Evolutionary conservation across 2,888 invertebrate genomes (phyloP).

Genomic region (Rhyacophila evoluta): DNA sequence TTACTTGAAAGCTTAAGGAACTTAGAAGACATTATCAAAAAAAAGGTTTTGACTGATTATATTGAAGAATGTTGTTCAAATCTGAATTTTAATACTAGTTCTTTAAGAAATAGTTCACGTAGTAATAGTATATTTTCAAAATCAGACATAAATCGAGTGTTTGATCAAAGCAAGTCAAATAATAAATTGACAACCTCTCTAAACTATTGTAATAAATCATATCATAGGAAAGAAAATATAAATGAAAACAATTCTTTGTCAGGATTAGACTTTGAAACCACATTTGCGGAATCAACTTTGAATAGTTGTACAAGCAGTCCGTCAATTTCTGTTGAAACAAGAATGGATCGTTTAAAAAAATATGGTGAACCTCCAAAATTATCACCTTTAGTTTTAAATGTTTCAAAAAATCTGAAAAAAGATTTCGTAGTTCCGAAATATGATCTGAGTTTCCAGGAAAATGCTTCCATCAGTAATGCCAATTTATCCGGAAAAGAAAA

Average conservation of each 20-base stretch:
- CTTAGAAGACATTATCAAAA: constrained; percentile 61
- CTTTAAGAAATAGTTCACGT: neutral
- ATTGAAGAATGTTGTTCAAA: constrained; percentile 30
- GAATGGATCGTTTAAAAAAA: constrained; percentile 67
- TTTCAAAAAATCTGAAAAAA: constrained; percentile 63
- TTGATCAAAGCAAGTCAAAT: neutral
- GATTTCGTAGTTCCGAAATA: constrained; percentile 55
- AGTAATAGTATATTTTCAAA: neutral
- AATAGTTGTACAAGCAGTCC: constrained; percentile 19
- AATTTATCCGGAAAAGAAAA: neutral
- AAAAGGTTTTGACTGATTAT: constrained; percentile 23
- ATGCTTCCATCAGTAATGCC: neutral
- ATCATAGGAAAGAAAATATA: constrained; percentile 34
- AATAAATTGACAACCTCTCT: neutral
- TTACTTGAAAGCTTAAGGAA: constrained; percentile 65
- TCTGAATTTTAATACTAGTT: neutral
- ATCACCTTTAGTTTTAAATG: constrained; percentile 64
- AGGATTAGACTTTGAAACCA: constrained; percentile 66
- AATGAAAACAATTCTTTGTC: constrained; percentile 63
- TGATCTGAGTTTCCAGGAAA: neutral
- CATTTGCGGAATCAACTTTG: constrained; percentile 57
- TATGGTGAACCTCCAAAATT: constrained; percentile 71
- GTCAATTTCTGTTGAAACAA: constrained; percentile 56
- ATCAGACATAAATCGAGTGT: neutral
- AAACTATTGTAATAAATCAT: neutral